Evolutionary conservation across 2,797 vertebrate species (phyloP), one percentile per base, ranked within the genome.

Genomic region (Dromococcyx pavoninus): DNA sequence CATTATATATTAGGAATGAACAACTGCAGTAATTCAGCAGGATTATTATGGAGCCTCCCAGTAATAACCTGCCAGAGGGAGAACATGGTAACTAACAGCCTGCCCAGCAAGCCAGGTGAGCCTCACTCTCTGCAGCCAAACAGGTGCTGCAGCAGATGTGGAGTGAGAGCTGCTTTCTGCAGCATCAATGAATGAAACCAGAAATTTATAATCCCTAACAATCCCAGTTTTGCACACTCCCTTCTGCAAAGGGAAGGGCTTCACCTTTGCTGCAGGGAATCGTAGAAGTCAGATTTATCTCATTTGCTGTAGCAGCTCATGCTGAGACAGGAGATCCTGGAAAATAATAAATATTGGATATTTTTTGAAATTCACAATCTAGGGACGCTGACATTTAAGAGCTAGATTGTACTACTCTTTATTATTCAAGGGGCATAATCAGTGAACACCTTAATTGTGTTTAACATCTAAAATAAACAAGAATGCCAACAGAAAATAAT

Each of bases 381-480:
- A 95, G n/a, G 15, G 35, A 94, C 39, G 89, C 51, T 53, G 35
- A 58, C 53, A 72, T 66, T 64, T 89, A 85, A 90, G 37, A 67
- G 25, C 5, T 51, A 77, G 30, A 80, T 64, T 67, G 80, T n/a
- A 33, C 7, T 44, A 37, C 8, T 71, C 17, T 41, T 57, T 80
- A 22, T 69, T 51, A 58, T 48, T 92, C 85, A 91, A 92, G 64
- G 30, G 3, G 25, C 16, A 89, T 83, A 89, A 93, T 85, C 75
- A 73, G 32, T 58, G 76, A 96, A 81, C 22, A 44, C 39, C 35
- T 72, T 75, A 88, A 88, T 71, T 86, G 39, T 53, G 5, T 83
- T 87, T 82, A 91, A 75, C 35, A 67, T 44, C 25, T 79, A 67
- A 81, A 97, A 87, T 46, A 48, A 74, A 30, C 62, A 78, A 81